These are phyloP conservation scores for Heliconius charithonia DNA, from an alignment of 2,888 invertebrate species.

Conservation along the genomic window DNA sequence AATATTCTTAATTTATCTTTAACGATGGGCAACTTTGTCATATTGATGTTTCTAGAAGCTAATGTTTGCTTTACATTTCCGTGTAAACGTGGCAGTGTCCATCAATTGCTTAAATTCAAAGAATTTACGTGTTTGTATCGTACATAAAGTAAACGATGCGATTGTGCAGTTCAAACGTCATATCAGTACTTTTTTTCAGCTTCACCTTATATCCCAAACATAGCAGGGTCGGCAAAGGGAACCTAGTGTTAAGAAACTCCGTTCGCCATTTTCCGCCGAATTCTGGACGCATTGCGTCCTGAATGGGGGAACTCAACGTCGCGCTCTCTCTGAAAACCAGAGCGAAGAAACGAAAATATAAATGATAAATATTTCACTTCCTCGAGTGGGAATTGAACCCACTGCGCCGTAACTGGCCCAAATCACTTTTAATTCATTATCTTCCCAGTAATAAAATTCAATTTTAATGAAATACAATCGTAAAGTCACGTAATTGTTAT, in stretches of 20 bases:
- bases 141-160: slow-evolving; percentile 25
- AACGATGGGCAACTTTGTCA: slow-evolving; percentile 46
- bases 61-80: slow-evolving; percentile 51
- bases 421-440: not conserved
- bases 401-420: too few relatives aligned
- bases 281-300: too few relatives aligned
- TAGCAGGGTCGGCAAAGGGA: too few relatives aligned
- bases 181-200: not conserved
- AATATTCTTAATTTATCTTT: slow-evolving; percentile 32
- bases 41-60: slow-evolving; percentile 47
- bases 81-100: slow-evolving; percentile 48
- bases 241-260: too few relatives aligned
- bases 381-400: not conserved
- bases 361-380: too few relatives aligned
- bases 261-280: too few relatives aligned
- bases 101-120: slow-evolving; percentile 47
- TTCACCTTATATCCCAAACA: too few relatives aligned
- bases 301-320: too few relatives aligned
- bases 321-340: too few relatives aligned
- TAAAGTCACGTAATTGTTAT: slow-evolving; percentile 8
- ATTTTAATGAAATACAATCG: slow-evolving; percentile 9
- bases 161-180: not conserved
- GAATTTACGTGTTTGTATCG: slow-evolving; percentile 36
- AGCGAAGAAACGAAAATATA: too few relatives aligned
- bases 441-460: slow-evolving; percentile 5